These are phyloP conservation scores for Lycophotia porphyrea DNA, from an alignment of 2,888 invertebrate species.

Conservation along the genomic window DNA sequence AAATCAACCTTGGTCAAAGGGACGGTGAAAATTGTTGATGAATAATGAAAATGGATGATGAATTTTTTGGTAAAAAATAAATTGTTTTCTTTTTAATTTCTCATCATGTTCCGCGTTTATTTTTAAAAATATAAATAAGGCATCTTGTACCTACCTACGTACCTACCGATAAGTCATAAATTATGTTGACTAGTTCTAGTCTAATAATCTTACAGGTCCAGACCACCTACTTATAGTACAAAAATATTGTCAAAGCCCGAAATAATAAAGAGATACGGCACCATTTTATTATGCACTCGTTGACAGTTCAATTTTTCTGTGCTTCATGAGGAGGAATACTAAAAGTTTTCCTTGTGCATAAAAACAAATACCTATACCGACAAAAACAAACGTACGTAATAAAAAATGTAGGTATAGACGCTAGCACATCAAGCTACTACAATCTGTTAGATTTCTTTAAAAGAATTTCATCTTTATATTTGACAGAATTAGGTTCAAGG, in stretches of 20 bases:
- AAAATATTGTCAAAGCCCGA: not conserved
- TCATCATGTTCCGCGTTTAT: not conserved
- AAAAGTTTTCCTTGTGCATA: slow-evolving; percentile 22
- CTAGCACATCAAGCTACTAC: too few relatives aligned
- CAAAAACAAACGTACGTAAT: not conserved
- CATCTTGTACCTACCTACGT: not conserved
- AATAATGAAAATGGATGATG: not conserved
- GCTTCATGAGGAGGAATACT: slow-evolving; percentile 2
- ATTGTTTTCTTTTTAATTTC: not conserved
- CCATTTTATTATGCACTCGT: slow-evolving; percentile 3
- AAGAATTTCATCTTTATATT: too few relatives aligned
- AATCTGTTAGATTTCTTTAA: too few relatives aligned
- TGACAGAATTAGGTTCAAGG: too few relatives aligned
- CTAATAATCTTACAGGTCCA: not conserved
- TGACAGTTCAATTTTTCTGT: slow-evolving; percentile 10
- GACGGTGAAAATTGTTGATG: not conserved
- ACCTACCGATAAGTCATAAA: not conserved
- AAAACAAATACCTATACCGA: not conserved
- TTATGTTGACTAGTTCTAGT: not conserved
- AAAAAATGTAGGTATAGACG: too few relatives aligned
- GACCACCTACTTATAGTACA: not conserved
- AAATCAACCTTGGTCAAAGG: not conserved
- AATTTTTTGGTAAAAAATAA: not conserved
- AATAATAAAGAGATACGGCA: not conserved
- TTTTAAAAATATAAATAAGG: not conserved